Evolutionary conservation across 1,140 invertebrate genomes (phyloP).

Genomic region (Acromyrmex echinatior): DNA sequence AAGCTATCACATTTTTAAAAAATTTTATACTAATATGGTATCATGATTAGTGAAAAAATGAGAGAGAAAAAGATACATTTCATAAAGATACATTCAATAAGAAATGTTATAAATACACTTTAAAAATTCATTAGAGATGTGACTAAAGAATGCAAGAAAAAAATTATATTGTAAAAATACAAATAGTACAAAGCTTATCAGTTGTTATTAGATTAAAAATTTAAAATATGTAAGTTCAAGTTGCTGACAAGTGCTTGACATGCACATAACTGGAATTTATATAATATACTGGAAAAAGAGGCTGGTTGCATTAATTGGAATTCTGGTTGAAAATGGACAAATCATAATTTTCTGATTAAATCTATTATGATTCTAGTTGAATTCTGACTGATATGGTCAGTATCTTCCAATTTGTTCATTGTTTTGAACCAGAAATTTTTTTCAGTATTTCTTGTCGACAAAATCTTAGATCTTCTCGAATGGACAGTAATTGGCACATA

Average conservation of each 20-base stretch:
- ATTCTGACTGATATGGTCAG: too few species aligned
- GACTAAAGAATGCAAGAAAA: background rate
- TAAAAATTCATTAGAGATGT: background rate
- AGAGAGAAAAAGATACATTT: background rate
- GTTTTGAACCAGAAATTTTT: too few species aligned
- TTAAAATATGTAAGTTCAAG: background rate
- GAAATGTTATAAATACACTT: background rate
- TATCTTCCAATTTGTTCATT: too few species aligned
- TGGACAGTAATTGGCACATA: background rate
- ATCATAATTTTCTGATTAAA: too few species aligned
- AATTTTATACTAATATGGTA: constrained; percentile 21
- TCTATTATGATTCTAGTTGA: too few species aligned
- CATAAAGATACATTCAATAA: background rate
- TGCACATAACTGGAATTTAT: background rate
- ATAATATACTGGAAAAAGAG: too few species aligned
- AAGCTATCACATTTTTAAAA: background rate
- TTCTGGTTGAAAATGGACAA: too few species aligned
- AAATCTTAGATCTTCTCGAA: background rate
- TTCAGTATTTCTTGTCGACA: constrained; percentile 2
- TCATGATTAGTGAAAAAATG: background rate
- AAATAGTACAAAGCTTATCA: background rate
- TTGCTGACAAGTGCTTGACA: background rate
- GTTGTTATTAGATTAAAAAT: background rate
- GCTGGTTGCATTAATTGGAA: too few species aligned
- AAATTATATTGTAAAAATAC: background rate